phyloP scores from a whole-genome alignment of 2,888 invertebrate species.

The Hanleya hanleyi region DNA sequence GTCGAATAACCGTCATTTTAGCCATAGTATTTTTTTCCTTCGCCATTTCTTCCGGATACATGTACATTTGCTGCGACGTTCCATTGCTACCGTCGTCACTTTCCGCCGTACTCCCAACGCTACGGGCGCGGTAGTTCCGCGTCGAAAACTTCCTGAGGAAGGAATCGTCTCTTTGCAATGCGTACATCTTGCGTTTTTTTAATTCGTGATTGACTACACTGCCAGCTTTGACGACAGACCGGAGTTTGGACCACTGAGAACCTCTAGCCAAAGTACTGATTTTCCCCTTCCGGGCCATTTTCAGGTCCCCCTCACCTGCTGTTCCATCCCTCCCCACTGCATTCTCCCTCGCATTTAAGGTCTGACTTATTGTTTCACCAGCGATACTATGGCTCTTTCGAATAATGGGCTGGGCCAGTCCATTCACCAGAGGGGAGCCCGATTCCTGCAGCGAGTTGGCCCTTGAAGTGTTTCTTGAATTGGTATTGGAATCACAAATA shows the following conservation, averaged over 20 bases:
- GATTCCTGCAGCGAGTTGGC: background rate
- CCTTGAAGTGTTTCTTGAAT: background rate
- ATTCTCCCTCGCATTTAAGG: background rate
- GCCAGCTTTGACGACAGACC: conserved; percentile 80
- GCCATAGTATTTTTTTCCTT: background rate
- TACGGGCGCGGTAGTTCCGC: conserved; percentile 77
- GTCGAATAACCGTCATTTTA: conserved; percentile 80
- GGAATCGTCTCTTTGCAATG: conserved; percentile 67
- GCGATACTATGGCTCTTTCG: background rate
- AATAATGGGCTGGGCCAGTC: background rate
- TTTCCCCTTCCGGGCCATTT: background rate
- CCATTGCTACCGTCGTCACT: background rate
- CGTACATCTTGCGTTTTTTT: conserved; percentile 42
- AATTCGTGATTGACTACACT: conserved; percentile 43
- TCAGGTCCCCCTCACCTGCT: background rate
- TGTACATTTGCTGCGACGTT: conserved; percentile 47
- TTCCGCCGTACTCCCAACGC: conserved; percentile 4
- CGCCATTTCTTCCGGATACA: conserved; percentile 9
- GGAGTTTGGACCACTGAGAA: conserved; percentile 88
- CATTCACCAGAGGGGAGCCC: background rate
- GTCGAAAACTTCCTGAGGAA: conserved; percentile 96
- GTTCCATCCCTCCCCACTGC: background rate
- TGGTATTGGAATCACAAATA: too few relatives aligned
- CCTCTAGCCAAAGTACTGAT: background rate
- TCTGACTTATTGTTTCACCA: background rate